Evolutionary conservation across 30 jellyfish, hydroid and myxozoan species (phyloP), one percentile per base, ranked within the genome.

Genomic region (Aurelia coerulea): DNA sequence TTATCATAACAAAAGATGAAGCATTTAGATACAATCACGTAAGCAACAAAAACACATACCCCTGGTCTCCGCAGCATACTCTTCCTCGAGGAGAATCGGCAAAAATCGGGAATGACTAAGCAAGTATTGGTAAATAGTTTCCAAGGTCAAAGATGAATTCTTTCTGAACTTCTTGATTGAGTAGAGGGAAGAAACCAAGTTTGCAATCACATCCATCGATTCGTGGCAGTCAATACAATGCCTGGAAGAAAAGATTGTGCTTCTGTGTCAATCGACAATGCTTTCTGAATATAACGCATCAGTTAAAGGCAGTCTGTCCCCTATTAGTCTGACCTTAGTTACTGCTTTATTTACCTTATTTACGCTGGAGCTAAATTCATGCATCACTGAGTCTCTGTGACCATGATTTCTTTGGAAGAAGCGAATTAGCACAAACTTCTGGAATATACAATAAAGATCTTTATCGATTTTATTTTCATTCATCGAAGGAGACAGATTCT

Each of bases 71-170:
- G 8, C 12, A 11, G 63, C 50, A 34, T 33, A 34, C 8, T 31
- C 68, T 29, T 70, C 92, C 37, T 81, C 73, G 49, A 79, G 60
- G 34, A 91, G 62, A 29, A 82, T 33, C 33, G 87, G 73, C 34
- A 86, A 58, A 66, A 91, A 91, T 69, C 64, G 74, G 23, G 97
- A 91, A 85, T 91, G 97, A 74, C 90, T 84, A 4, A 91, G 73
- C 32, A 84, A 15, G 69, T 51, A 80, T 5, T 77, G 65, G 64
- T 84, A 80, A 16, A 91, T 53, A 18, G 41, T 86, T 35, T 79
- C 88, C 74, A 91, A 59, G 1, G 80, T 13, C 15, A 91, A 42
- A 10, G 56, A 16, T 69, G 88, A 50, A 6, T 56, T 65, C 70
- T 29, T 63, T 52, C 66, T 32, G 71, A 91, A 91, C 31, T 66